Percentiles rank a stretch among this genome's conserved stretches.
phyloP scores from a whole-genome alignment of 2,113 vertebrate species.

The Cyprinodon variegatus region DNA sequence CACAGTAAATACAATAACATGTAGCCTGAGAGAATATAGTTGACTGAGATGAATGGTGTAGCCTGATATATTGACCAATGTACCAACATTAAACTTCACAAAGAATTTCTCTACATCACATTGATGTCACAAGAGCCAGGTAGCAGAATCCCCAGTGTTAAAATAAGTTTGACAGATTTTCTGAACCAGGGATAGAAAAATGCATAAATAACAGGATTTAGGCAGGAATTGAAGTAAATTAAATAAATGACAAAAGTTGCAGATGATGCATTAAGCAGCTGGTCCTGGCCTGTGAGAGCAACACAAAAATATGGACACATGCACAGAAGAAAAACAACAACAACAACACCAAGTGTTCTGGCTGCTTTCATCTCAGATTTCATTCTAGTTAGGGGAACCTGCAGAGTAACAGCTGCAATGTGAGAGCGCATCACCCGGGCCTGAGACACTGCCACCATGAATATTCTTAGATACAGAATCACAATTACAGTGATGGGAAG shows the following conservation, averaged over 20 bases:
- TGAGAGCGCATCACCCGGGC: slow-evolving; percentile 18
- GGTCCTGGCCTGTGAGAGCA: background rate
- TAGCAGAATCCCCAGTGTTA: background rate
- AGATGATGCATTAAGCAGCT: background rate
- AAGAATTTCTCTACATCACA: too few species aligned
- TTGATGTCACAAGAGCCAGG: background rate
- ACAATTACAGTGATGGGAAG: slow-evolving; percentile 1
- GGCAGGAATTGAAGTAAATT: background rate
- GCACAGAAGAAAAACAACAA: background rate
- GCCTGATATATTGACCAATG: too few species aligned
- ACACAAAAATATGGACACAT: background rate
- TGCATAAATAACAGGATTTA: background rate
- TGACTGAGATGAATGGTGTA: too few species aligned
- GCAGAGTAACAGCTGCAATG: background rate
- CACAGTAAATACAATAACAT: too few species aligned
- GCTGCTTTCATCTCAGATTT: too few species aligned
- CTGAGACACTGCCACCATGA: slow-evolving; percentile 15
- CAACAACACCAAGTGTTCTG: too few species aligned
- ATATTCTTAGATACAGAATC: background rate
- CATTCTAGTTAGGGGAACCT: background rate
- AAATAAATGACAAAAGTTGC: background rate
- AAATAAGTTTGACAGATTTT: too few species aligned
- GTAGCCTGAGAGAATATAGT: too few species aligned
- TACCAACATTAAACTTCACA: too few species aligned
- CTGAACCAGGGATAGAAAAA: too few species aligned